phyloP scores from a whole-genome alignment of 2,888 invertebrate species.

The Alloscopus bannaensis region DNA sequence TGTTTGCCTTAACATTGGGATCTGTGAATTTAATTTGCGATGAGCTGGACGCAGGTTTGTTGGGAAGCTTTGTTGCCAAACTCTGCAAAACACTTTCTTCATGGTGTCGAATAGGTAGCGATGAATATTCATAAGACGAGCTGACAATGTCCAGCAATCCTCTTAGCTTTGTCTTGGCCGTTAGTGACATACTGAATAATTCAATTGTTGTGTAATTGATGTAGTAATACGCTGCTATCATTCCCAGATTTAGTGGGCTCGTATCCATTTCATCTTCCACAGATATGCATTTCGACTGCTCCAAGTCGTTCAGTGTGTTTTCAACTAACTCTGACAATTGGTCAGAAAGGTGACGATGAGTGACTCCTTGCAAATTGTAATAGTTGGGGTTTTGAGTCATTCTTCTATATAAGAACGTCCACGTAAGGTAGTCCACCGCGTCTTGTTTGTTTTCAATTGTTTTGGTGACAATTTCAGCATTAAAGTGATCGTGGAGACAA shows the following conservation, averaged over 20 bases:
- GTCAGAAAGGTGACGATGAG: slow-evolving; percentile 97
- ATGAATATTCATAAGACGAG: slow-evolving; percentile 97
- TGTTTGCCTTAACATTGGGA: slow-evolving; percentile 97
- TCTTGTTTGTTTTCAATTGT: slow-evolving; percentile 99
- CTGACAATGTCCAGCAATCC: slow-evolving; percentile 98
- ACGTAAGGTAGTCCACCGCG: slow-evolving; percentile 99
- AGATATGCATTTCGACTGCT: slow-evolving; percentile 97
- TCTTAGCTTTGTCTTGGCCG: slow-evolving; percentile 97
- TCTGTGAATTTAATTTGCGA: slow-evolving; percentile 89
- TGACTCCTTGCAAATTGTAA: slow-evolving; percentile 97
- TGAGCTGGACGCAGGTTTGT: slow-evolving; percentile 84
- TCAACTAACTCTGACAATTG: slow-evolving; percentile 99
- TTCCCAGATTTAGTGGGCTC: slow-evolving; percentile 96
- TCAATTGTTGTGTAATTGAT: slow-evolving; percentile 99
- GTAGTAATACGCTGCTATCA: slow-evolving; percentile 99
- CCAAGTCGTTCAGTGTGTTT: slow-evolving; percentile 93
- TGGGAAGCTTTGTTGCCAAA: slow-evolving; percentile 79
- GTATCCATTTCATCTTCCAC: slow-evolving; percentile 99
- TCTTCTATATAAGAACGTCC: slow-evolving; percentile 98
- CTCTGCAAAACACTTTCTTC: slow-evolving; percentile 91
- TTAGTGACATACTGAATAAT: slow-evolving; percentile 96
- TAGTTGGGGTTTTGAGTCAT: slow-evolving; percentile 99
- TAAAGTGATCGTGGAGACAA: slow-evolving; percentile 98
- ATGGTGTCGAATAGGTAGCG: slow-evolving; percentile 94
- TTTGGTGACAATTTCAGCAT: slow-evolving; percentile 99